These are phyloP conservation scores for Acrocyrtus sp. DNA, from an alignment of 2,888 invertebrate genomes.

Conservation along the genomic window DNA sequence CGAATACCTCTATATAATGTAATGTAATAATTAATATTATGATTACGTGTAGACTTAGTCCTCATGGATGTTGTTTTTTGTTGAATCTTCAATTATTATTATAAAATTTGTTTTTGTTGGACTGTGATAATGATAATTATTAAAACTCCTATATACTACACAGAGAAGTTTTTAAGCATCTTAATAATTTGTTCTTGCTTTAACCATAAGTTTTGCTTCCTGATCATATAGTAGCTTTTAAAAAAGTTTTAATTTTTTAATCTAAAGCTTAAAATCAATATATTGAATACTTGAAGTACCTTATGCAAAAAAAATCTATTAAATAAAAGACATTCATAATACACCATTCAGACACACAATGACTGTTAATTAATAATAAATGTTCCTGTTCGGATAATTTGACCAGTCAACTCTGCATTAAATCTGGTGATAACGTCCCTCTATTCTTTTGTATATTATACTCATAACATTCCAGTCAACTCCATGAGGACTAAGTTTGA, in stretches of 20 bases:
- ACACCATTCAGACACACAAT: constrained; percentile 36
- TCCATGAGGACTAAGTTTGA: constrained; percentile 47
- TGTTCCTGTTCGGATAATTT: constrained; percentile 30
- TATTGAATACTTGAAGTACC: constrained; percentile 30
- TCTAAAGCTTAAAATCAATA: constrained; percentile 39
- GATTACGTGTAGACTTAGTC: constrained; percentile 48
- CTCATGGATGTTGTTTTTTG: constrained; percentile 43
- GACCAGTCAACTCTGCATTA: constrained; percentile 44
- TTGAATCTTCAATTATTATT: constrained; percentile 2
- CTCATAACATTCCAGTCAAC: constrained; percentile 38
- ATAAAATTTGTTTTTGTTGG: constrained; percentile 18
- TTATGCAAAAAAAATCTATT: constrained; percentile 32
- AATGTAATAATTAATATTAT: constrained; percentile 40
- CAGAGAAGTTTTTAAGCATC: constrained; percentile 21
- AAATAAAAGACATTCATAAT: constrained; percentile 37
- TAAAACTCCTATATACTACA: constrained; percentile 14
- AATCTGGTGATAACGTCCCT: constrained; percentile 26
- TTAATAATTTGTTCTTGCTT: no score
- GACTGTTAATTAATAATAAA: constrained; percentile 41
- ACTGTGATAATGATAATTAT: constrained; percentile 23
- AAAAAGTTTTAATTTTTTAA: constrained; percentile 28
- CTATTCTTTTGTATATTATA: constrained; percentile 19
- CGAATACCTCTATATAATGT: constrained; percentile 36
- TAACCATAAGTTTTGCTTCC: no score
- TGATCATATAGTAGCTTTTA: constrained; percentile 8